Base-by-base conservation (phyloP, 2,797 vertebrate species). In the Potorous gilbertii region DNA sequence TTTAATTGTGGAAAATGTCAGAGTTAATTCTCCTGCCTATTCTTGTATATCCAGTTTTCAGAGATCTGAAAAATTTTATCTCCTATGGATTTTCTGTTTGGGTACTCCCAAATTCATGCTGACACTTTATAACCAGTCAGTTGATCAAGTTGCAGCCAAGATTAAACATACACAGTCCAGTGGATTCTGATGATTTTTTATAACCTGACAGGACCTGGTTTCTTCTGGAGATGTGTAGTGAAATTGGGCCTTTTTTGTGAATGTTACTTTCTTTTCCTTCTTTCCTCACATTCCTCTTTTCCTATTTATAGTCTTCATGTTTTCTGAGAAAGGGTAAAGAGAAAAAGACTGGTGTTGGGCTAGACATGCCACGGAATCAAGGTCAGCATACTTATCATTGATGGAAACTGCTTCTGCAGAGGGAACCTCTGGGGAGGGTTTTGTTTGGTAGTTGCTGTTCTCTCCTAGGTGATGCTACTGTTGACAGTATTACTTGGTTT, bases 271-370 rank as follows among this genome's bases (percentile, higher is more conserved):
- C 34, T 91, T 13, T 27, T 62, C 52, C 62, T 62, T 54, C 62
- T 92, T 54, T 92, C 18, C 55, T 92, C 40, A 52, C 40, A 55
- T 92, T 56, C 90, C 91, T 94, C n/a, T 91, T 91, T 94, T 94
- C 66, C 34, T 18, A 92, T 55, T 90, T n/a, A 0, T 21, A 55
- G 52, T 93, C 91, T 57, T 92, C 56, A 93, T 95, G 55, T 96
- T 90, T 90, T 96, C 94, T 95, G 93, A 90, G 92, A 90, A 95
- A 92, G 95, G 92, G 50, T 34, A 81, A 52, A 96, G 54, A 50
- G 94, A 87, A 94, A 56, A 59, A 59, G 24, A 91, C 40, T 91
- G 50, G 16, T 10, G 56, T 55, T 90, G 92, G 94, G 27, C 91
- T 59, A 54, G 57, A 81, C 14, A 62, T 74, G 81, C 31, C 27